Evolutionary conservation across 2,888 invertebrate species (phyloP), one percentile per base, ranked within the genome.

Genomic region (Myopa tessellatipennis): DNA sequence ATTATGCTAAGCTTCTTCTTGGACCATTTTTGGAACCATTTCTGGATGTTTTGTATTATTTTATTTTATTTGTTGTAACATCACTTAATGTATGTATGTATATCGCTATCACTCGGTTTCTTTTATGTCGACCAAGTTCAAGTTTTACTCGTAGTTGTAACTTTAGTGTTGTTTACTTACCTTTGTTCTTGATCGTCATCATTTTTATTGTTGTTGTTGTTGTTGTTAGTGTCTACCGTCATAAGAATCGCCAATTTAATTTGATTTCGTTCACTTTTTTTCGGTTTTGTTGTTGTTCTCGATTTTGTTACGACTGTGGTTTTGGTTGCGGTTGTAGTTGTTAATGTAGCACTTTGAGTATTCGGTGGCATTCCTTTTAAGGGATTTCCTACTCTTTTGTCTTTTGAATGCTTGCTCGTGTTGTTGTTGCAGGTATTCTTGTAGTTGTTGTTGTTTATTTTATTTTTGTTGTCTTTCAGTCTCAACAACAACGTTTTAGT

Each of bases 201-300:
- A 12, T 61, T n/a, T 18, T n/a, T 69, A 52, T 7, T 4, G 12
- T 69, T 45, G 18, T 61, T 58, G 68, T 45, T 40, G 6, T 45
- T 16, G 16, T 68, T 40, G 16, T 45, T 12, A 4, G 4, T 38
- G 67, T 38, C 26, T 1, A 26, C 26, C 69, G 45, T 69, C 75
- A 75, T 69, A 60, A 60, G 60, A 45, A 75, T 75, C n/a, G 75
- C 69, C 75, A 75, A 75, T 75, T 69, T 75, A 75, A 75, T 69
- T 75, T 75, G 75, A 74, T 67, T 50, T 67, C 68, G 18, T 45
- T 55, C 18, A 4, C 26, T 16, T 12, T 67, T 68, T 12, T 18
- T 45, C 14, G 36, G 12, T 8, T 34, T 18, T 67, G 14, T 14
- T 68, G 12, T 75, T 26, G 63, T 14, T 36, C 50, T 65, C 26